Base-by-base conservation (phyloP, 2,113 vertebrate species). In the Phainopepla nitens region DNA sequence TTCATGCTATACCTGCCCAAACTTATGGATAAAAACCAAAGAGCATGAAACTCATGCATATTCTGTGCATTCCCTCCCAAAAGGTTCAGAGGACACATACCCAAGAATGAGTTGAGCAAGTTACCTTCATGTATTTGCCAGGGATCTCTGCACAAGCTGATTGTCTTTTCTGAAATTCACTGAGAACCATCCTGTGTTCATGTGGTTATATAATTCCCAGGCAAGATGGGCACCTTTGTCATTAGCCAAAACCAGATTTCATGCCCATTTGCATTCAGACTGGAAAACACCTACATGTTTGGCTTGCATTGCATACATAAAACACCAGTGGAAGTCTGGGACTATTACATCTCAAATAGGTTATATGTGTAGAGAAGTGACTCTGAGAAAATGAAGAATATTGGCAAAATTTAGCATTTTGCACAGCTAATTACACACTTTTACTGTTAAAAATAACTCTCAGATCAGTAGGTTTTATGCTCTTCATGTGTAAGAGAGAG, bases 21-120 rank as follows among this genome's bases (percentile, higher is more conserved):
- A 68, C 6, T 9, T 7, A 33, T 0, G 4, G 5, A 23, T 18
- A 35, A 9, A 20, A 4, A 8, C 15, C 39, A 10, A 39, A 9
- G 23, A 56, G 31, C 14, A 18, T 1, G 28, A 42, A 77, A 22
- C 13, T 24, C 13, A 24, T 36, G 39, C 39, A 39, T 33, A 35
- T 11, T 50, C 70, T 5, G 1, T 51, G n/a, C 17, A 36, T n/a
- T 33, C 36, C 25, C 41, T 69, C 10, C 16, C 19, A 56, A 16
- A 51, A n/a, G 2, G 10, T 24, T 73, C 39, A 60, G 27, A 71
- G 35, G 31, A 70, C 11, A 44, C 16, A 5, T 5, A 36, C 7
- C 25, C 39, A 54, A 51, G 61, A 69, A 42, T 7, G 20, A 53
- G 11, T 9, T 36, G 69, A 81, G 11, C 7, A 33, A 69, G 17